Evolutionary conservation across 2,113 vertebrate species (phyloP).

Genomic region (Bostrychus sinensis): DNA sequence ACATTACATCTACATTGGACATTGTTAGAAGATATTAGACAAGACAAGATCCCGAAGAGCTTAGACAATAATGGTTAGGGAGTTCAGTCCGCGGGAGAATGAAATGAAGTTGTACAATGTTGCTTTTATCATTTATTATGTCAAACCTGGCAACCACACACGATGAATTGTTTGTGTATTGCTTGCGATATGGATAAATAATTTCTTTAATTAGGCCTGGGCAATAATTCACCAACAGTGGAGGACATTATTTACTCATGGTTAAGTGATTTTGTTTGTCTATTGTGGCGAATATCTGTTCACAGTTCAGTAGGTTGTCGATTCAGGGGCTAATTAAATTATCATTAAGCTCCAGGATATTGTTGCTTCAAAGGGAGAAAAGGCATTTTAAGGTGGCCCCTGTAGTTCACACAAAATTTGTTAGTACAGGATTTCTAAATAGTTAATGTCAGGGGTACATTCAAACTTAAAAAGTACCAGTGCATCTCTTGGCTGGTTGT

Average conservation of each 20-base stretch:
- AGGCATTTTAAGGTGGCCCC: background rate
- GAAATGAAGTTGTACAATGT: background rate
- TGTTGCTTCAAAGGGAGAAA: background rate
- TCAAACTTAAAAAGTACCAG: too few relatives aligned
- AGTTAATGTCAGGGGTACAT: too few relatives aligned
- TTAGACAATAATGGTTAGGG: background rate
- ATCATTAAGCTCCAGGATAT: background rate
- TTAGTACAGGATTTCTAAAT: too few relatives aligned
- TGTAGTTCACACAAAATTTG: background rate
- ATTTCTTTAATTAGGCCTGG: constrained; percentile 6
- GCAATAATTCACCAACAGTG: background rate
- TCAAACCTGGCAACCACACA: background rate
- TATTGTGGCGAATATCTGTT: constrained; percentile 4
- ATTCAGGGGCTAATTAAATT: constrained; percentile 10
- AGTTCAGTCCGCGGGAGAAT: background rate
- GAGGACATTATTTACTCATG: constrained; percentile 4
- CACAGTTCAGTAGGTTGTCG: constrained; percentile 8
- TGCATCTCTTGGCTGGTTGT: too few relatives aligned
- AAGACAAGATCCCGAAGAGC: background rate
- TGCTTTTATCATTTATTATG: constrained; percentile 2
- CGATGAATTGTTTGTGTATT: background rate
- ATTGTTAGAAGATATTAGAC: background rate
- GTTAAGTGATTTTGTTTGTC: constrained; percentile 13
- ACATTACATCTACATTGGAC: background rate
- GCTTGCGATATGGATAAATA: constrained; percentile 12